Base-by-base conservation (phyloP, 2,113 vertebrate genomes). In the Nothobranchius furzeri region DNA sequence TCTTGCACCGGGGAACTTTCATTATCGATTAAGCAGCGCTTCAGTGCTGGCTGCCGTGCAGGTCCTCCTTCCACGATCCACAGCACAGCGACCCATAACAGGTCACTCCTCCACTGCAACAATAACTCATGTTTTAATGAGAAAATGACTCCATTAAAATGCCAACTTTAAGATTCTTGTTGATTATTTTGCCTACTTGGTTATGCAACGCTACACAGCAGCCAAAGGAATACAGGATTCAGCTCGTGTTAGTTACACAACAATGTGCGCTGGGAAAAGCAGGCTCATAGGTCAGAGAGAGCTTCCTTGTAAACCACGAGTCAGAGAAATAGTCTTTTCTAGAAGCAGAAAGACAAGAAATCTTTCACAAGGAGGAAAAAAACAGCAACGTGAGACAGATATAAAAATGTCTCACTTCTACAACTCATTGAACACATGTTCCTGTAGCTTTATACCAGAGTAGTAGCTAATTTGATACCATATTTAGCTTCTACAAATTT, bases 291-390 rank as follows among this genome's bases (percentile, higher is more conserved):
- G 73, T 45, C 50, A 68, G 58, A 64, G 66, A 67, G 59, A 87
- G 73, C 75, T 79, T 82, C 70, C 62, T 59, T 47, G 37, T n/a
- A 52, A 59, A 78, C 47, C 70, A 57, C 63, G 30, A 87, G 73
- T 86, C 74, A 86, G 82, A 85, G 81, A 20, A 83, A 68, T n/a
- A 68, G 70, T 65, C 73, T 81, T 65, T 62, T 74, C 66, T 81
- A 60, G 64, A 56, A 78, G 75, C 82, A 60, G 60, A 1, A 40
- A 62, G 9, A 56, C 0, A 13, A 45, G 20, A 67, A 1, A 42
- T 42, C 40, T 42, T 9, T 9, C 40, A 42, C 40, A 42, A 12
- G 37, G 56, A 35, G 1, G 36, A 49, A 35, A 56, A 17, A 12
- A 20, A 24, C 25, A 25, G 5, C 4, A 35, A 13, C 14, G 24